These are phyloP conservation scores for Spondyliosoma cantharus DNA, from an alignment of 2,797 vertebrate genomes.

Conservation along the genomic window DNA sequence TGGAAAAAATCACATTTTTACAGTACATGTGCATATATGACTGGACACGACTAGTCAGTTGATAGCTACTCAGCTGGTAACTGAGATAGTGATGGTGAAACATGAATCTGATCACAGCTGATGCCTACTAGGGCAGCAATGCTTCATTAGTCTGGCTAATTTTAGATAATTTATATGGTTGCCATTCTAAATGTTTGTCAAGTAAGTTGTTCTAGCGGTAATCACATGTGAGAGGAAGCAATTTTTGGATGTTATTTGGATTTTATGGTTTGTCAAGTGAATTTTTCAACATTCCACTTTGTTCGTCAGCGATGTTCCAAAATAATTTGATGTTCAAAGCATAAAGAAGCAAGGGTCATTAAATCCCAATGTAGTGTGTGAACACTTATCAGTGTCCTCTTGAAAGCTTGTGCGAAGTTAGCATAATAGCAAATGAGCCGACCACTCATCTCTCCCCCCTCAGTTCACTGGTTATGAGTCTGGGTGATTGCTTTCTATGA, in stretches of 20 bases:
- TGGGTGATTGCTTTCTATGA: too few relatives aligned
- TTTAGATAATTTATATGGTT: background rate
- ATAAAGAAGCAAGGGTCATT: too few relatives aligned
- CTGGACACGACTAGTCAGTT: background rate
- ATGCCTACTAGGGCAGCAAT: background rate
- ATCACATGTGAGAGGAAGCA: background rate
- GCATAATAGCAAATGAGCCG: too few relatives aligned
- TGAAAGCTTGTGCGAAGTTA: too few relatives aligned
- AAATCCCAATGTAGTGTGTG: too few relatives aligned
- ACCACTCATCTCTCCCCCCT: too few relatives aligned
- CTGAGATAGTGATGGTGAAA: background rate
- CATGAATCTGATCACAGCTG: background rate
- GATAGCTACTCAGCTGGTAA: background rate
- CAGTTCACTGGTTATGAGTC: too few relatives aligned
- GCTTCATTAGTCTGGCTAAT: background rate
- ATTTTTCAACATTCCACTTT: background rate
- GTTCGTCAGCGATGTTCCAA: background rate
- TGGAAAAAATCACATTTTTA: background rate
- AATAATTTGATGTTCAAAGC: background rate
- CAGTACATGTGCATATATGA: background rate
- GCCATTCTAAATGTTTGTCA: background rate
- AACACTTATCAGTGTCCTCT: too few relatives aligned
- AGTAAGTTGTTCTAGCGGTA: background rate
- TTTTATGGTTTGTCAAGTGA: background rate
- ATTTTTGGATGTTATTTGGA: background rate